Percentiles rank a stretch among this genome's conserved stretches.
phyloP scores from a whole-genome alignment of 2,888 invertebrate species.

The Sarcophaga variegata region DNA sequence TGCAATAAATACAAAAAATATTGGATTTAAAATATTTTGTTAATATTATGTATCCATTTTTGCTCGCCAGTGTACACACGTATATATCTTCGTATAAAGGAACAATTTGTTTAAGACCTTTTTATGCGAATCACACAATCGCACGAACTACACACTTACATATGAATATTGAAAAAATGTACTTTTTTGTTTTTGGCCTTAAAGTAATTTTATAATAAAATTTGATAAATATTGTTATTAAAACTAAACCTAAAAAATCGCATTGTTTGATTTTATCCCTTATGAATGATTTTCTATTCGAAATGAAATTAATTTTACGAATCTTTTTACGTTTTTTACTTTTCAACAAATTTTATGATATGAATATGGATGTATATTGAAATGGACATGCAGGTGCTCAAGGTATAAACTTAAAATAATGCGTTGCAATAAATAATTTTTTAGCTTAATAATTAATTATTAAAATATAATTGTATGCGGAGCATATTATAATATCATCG shows the following conservation, averaged over 20 bases:
- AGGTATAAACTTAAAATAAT: constrained; percentile 76
- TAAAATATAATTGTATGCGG: constrained; percentile 44
- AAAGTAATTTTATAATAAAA: too few relatives aligned
- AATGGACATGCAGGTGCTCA: constrained; percentile 81
- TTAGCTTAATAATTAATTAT: constrained; percentile 21
- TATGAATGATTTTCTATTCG: constrained; percentile 27
- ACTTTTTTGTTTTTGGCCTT: too few relatives aligned
- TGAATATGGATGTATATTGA: constrained; percentile 56
- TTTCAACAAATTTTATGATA: constrained; percentile 63
- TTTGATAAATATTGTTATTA: background rate
- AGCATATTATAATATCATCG: constrained; percentile 32
- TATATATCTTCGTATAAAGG: too few relatives aligned
- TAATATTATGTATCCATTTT: too few relatives aligned
- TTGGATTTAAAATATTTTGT: too few relatives aligned
- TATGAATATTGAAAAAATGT: too few relatives aligned
- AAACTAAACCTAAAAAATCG: constrained; percentile 5
- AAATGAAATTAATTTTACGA: constrained; percentile 55
- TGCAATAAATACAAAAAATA: too few relatives aligned
- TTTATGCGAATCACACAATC: too few relatives aligned
- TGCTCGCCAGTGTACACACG: too few relatives aligned
- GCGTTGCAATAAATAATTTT: constrained; percentile 38
- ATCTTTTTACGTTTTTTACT: constrained; percentile 63
- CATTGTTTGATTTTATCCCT: constrained; percentile 9
- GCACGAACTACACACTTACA: too few relatives aligned
- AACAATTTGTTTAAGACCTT: too few relatives aligned